A percentile compares a stretch with the other conserved stretches of the same genome.
Evolutionary conservation across 1,140 invertebrate species (phyloP).

Genomic region (Drosophila chauvacae): DNA sequence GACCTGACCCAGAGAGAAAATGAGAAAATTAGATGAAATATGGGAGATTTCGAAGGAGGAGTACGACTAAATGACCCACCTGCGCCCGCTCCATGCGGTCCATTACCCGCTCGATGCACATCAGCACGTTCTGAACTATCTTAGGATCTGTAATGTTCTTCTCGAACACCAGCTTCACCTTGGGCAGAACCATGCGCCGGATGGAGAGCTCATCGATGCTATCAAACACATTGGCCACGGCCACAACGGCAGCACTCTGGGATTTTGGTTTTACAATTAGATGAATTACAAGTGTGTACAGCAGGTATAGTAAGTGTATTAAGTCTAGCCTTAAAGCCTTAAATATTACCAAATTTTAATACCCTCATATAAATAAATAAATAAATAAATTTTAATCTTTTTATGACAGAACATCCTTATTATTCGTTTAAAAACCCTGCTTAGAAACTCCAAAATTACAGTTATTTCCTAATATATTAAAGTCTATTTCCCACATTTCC

Average conservation of each 20-base stretch:
- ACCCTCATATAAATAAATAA: too few relatives aligned
- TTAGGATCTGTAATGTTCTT: constrained; percentile 92
- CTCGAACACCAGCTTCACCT: constrained; percentile 94
- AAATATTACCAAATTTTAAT: too few relatives aligned
- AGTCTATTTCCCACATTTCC: background rate
- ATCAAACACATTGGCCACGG: constrained; percentile 93
- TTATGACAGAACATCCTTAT: background rate
- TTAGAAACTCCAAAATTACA: background rate
- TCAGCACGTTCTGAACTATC: constrained; percentile 90
- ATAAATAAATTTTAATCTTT: too few relatives aligned
- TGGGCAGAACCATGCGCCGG: constrained; percentile 92
- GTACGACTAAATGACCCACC: constrained; percentile 42
- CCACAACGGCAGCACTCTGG: constrained; percentile 95
- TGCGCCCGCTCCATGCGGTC: constrained; percentile 93
- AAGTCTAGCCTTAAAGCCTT: too few relatives aligned
- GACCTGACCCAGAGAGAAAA: constrained; percentile 85
- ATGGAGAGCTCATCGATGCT: constrained; percentile 94
- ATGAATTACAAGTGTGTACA: too few relatives aligned
- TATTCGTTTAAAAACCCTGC: background rate
- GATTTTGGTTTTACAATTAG: background rate
- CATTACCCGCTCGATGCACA: constrained; percentile 91
- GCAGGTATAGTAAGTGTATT: too few relatives aligned
- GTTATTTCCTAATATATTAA: background rate
- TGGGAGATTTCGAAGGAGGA: background rate
- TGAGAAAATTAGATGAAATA: background rate